These are phyloP conservation scores for Anolis carolinensis DNA, from an alignment of 2,113 vertebrate genomes.

Conservation along the genomic window DNA sequence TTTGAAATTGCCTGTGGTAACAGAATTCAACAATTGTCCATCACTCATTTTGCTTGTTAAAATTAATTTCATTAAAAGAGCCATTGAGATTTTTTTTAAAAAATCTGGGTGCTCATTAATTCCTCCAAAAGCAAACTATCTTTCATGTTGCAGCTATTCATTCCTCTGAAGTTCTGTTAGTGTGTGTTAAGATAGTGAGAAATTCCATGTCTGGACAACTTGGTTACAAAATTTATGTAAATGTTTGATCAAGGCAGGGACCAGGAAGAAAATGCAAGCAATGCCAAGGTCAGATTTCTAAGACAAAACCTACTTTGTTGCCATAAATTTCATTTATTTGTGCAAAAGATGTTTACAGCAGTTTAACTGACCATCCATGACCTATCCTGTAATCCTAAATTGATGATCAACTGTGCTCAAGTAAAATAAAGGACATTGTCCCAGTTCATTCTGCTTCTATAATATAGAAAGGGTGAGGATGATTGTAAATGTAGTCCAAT, in stretches of 20 bases:
- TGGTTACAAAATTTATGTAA: neutral
- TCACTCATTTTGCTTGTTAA: neutral
- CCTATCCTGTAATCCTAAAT: neutral
- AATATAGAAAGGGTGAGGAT: no score
- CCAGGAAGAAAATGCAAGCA: slow-evolving; percentile 10
- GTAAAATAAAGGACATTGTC: neutral
- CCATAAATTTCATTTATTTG: slow-evolving; percentile 47
- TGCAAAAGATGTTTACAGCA: slow-evolving; percentile 28
- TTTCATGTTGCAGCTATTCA: neutral
- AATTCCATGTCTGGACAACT: slow-evolving; percentile 28
- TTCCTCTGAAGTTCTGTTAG: neutral
- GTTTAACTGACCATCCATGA: slow-evolving; percentile 1
- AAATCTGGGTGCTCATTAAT: neutral
- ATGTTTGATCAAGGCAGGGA: slow-evolving; percentile 10
- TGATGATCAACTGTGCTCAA: neutral
- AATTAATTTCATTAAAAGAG: neutral
- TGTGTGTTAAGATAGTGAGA: neutral
- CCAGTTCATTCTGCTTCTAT: no score
- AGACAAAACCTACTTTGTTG: slow-evolving; percentile 39
- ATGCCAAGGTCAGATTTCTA: slow-evolving; percentile 37
- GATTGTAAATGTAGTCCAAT: no score
- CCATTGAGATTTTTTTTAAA: neutral
- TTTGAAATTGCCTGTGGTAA: no score
- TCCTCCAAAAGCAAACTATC: neutral
- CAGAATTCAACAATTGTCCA: no score